Evolutionary conservation across 2,888 invertebrate genomes (phyloP).

Genomic region (Cybosia mesomella): DNA sequence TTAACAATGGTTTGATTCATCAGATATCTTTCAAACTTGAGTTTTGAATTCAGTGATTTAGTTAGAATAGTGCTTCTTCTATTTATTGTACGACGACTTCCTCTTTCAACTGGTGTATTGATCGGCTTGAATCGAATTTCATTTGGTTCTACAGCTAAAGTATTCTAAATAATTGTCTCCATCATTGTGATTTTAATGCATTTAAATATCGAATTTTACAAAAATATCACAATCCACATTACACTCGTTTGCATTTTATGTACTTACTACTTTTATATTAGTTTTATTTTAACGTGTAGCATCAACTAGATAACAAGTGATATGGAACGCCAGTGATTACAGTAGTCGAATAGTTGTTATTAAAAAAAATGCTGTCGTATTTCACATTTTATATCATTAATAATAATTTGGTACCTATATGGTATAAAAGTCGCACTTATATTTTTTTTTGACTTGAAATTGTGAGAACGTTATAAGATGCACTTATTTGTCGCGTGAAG

Average conservation of each 20-base stretch:
- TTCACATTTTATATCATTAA: slow-evolving; percentile 3
- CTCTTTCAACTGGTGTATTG: background rate
- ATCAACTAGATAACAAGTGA: slow-evolving; percentile 24
- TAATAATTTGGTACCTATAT: slow-evolving; percentile 1
- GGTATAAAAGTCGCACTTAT: slow-evolving; percentile 7
- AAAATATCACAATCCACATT: slow-evolving; percentile 18
- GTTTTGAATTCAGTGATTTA: too few species aligned
- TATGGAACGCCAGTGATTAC: slow-evolving; percentile 38
- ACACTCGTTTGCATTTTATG: slow-evolving; percentile 22
- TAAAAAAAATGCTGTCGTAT: slow-evolving; percentile 1
- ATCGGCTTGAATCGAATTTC: background rate
- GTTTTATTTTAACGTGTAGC: slow-evolving; percentile 12
- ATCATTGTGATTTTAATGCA: slow-evolving; percentile 40
- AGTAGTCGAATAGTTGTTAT: slow-evolving; percentile 10
- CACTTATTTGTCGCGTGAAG: slow-evolving; percentile 5
- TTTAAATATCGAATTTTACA: slow-evolving; percentile 22
- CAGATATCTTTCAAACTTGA: too few species aligned
- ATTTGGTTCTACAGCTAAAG: background rate
- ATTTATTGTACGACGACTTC: too few species aligned
- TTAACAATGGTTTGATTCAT: too few species aligned
- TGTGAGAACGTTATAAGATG: background rate
- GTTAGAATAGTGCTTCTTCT: too few species aligned
- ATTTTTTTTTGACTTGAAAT: slow-evolving; percentile 10
- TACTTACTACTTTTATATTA: slow-evolving; percentile 21
- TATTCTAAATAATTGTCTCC: slow-evolving; percentile 9